Percentiles rank a stretch among this genome's conserved stretches.
Evolutionary conservation across 2,113 vertebrate genomes (phyloP).

Genomic region (Odocoileus hemionus): DNA sequence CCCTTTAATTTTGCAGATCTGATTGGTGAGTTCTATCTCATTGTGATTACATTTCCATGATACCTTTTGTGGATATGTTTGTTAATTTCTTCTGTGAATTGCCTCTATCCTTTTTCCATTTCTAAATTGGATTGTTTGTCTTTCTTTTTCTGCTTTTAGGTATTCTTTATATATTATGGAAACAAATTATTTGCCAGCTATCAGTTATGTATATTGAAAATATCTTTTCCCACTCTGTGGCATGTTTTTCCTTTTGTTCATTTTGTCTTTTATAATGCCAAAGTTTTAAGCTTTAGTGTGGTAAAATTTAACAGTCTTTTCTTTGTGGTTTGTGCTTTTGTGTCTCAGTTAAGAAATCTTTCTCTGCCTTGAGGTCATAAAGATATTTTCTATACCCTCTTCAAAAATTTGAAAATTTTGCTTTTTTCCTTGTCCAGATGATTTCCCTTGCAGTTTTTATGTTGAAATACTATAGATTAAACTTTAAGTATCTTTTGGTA

Average conservation of each 20-base stretch:
- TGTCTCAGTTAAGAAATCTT: conserved; percentile 28
- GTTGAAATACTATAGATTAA: background rate
- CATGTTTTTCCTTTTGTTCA: background rate
- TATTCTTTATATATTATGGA: background rate
- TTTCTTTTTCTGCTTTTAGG: background rate
- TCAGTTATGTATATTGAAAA: background rate
- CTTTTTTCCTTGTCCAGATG: background rate
- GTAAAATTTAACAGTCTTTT: background rate
- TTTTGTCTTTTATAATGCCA: background rate
- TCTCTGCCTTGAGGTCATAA: background rate
- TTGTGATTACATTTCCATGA: background rate
- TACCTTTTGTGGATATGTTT: background rate
- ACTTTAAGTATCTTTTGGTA: background rate
- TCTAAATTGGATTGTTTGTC: background rate
- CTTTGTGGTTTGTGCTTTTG: conserved; percentile 11
- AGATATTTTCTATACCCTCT: conserved; percentile 1
- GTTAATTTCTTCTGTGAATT: conserved; percentile 13
- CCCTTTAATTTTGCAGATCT: background rate
- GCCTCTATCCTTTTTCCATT: background rate
- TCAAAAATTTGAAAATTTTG: background rate
- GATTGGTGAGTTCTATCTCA: background rate
- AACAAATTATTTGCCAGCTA: background rate
- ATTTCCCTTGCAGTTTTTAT: background rate
- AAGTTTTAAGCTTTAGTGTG: background rate
- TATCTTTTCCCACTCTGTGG: background rate